A percentile compares a stretch with the other conserved stretches of the same genome.
These are phyloP conservation scores for Eremobia ochroleuca DNA, from an alignment of 2,888 invertebrate genomes.

Conservation along the genomic window DNA sequence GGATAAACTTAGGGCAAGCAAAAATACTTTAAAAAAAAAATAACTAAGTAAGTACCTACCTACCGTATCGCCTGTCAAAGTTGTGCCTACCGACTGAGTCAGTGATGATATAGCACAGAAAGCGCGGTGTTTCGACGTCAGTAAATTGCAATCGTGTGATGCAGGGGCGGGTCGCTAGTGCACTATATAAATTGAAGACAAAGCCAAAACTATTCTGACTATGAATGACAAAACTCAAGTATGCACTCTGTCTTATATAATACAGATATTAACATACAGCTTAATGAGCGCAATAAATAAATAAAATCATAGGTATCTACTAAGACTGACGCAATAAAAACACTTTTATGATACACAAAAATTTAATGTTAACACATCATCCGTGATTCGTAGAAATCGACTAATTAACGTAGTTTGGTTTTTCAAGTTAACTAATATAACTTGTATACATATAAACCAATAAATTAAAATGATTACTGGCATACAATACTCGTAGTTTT, in stretches of 20 bases:
- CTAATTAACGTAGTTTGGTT: conserved; percentile 25
- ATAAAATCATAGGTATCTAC: conserved; percentile 1
- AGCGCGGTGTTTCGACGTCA: too few species aligned
- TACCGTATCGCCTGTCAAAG: too few species aligned
- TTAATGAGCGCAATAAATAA: conserved; percentile 11
- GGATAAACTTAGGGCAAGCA: too few species aligned
- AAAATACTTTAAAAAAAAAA: too few species aligned
- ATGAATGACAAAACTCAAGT: neutral
- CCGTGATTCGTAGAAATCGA: conserved; percentile 15
- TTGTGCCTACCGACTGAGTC: too few species aligned
- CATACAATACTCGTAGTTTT: neutral
- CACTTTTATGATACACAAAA: conserved; percentile 6
- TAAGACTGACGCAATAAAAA: conserved; percentile 15
- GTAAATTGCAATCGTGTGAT: too few species aligned
- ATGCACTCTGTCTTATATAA: neutral
- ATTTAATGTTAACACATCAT: conserved; percentile 22
- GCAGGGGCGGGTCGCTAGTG: too few species aligned
- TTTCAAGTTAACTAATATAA: too few species aligned
- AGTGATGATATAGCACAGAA: too few species aligned
- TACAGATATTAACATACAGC: neutral
- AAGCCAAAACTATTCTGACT: too few species aligned
- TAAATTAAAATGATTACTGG: neutral
- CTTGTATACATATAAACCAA: neutral
- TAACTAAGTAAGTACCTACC: too few species aligned
- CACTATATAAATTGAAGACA: too few species aligned